These are phyloP conservation scores for Pangasius krempfi DNA, from an alignment of 2,797 vertebrate genomes.

Conservation along the genomic window DNA sequence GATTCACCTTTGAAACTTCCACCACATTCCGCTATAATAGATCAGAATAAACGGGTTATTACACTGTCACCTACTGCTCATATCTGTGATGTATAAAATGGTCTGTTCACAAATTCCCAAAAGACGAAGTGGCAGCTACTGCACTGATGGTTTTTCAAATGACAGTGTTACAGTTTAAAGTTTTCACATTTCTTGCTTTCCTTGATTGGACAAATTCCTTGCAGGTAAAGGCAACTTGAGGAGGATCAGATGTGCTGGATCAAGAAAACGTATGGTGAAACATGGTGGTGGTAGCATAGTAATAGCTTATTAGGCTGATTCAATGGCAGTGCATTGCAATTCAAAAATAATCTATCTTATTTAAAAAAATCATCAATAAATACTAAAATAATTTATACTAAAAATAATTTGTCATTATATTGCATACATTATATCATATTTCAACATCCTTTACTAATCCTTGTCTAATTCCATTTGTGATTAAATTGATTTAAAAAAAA, in stretches of 20 bases:
- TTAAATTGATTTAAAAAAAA: not conserved
- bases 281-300: not conserved
- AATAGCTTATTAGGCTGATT: not conserved
- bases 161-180: not conserved
- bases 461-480: not conserved
- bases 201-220: not conserved
- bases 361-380: not conserved
- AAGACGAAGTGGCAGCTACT: not conserved
- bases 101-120: not conserved
- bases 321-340: no score
- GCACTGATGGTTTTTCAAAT: not conserved
- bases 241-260: not conserved
- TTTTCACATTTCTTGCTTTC: not conserved
- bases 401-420: not conserved
- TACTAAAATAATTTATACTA: not conserved
- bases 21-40: conserved; percentile 89
- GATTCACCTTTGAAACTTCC: conserved; percentile 92
- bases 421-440: not conserved
- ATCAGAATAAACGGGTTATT: conserved; percentile 40
- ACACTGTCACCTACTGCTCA: conserved; percentile 46
- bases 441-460: not conserved
- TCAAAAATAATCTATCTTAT: not conserved
- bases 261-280: not conserved
- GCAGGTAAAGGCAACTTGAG: not conserved
- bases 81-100: conserved; percentile 25